Evolutionary conservation across 2,888 invertebrate species (phyloP).

Genomic region (Chironomus tentans): DNA sequence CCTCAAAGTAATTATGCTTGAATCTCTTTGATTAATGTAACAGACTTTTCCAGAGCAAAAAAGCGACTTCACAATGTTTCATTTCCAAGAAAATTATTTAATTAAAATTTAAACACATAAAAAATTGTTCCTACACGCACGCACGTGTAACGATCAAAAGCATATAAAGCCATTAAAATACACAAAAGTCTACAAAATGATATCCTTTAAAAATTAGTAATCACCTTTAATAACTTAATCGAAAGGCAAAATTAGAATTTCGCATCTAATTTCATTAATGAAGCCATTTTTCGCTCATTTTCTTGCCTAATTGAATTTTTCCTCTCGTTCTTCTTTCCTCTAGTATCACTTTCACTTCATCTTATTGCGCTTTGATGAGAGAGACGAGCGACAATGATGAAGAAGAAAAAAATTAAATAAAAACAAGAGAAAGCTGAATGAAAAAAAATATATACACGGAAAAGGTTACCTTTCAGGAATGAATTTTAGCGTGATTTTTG

Average conservation of each 20-base stretch:
- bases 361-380: neutral
- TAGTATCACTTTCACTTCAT: conserved; percentile 8
- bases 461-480: neutral
- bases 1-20: no score
- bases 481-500: neutral
- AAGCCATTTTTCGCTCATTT: conserved; percentile 10
- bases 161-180: neutral
- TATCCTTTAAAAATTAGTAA: neutral
- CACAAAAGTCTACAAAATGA: neutral
- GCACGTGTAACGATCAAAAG: neutral
- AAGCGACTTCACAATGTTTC: no score
- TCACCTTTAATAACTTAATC: conserved; percentile 3
- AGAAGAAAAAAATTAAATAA: neutral
- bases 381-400: neutral
- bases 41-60: no score
- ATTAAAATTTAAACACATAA: neutral
- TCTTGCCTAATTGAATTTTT: conserved; percentile 6
- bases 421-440: neutral
- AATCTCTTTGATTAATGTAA: no score
- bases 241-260: neutral
- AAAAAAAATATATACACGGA: neutral
- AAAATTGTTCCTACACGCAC: neutral
- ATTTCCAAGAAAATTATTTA: no score
- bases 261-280: conserved; percentile 5
- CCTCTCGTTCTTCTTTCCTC: neutral